phyloP scores from a whole-genome alignment of 2,113 vertebrate genomes.

The Triplophysa dalaica region DNA sequence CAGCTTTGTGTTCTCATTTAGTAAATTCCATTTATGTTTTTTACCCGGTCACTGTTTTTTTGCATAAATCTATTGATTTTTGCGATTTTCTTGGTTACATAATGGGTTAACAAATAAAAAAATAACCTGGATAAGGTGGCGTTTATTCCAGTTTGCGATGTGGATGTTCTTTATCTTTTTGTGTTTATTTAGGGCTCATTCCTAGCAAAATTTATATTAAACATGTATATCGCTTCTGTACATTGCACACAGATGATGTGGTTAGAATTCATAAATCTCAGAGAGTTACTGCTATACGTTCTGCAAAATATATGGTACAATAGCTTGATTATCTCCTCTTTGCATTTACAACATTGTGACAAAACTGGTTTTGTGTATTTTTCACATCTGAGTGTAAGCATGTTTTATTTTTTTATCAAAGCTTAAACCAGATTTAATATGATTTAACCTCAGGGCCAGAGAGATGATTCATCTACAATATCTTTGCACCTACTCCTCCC shows the following conservation, averaged over 20 bases:
- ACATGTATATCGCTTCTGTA: conserved; percentile 30
- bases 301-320: background rate
- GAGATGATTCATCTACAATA: background rate
- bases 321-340: background rate
- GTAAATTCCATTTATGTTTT: too few relatives aligned
- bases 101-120: too few relatives aligned
- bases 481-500: background rate
- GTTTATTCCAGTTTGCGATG: too few relatives aligned
- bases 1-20: too few relatives aligned
- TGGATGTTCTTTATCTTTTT: too few relatives aligned
- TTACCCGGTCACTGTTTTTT: too few relatives aligned
- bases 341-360: conserved; percentile 18
- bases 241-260: background rate
- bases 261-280: conserved; percentile 6
- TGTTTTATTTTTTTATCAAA: conserved; percentile 33
- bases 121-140: too few relatives aligned
- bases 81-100: too few relatives aligned
- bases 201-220: conserved; percentile 32
- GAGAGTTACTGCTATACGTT: background rate
- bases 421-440: conserved; percentile 26
- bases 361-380: background rate
- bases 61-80: too few relatives aligned
- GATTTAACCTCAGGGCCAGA: conserved; percentile 16
- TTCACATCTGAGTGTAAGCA: conserved; percentile 5
- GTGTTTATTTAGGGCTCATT: too few relatives aligned